These are phyloP conservation scores for Synanthedon tipuliformis DNA, from an alignment of 2,888 invertebrate genomes.

Conservation along the genomic window DNA sequence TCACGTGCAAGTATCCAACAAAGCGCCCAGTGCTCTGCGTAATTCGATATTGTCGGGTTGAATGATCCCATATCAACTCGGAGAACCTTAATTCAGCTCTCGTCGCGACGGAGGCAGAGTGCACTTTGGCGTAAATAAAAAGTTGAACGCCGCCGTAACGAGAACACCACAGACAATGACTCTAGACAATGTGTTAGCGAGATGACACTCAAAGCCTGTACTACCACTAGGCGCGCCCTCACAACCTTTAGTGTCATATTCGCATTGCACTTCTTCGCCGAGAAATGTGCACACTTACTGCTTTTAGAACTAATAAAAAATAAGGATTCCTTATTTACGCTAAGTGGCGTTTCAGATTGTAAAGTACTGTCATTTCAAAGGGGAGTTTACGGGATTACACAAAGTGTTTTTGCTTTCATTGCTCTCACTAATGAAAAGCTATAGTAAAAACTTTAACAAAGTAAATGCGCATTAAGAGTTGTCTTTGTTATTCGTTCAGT, in stretches of 20 bases:
- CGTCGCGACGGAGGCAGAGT: constrained; percentile 56
- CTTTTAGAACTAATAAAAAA: background rate
- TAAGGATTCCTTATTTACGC: background rate
- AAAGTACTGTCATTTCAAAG: background rate
- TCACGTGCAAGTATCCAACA: constrained; percentile 64
- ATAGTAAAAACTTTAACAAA: background rate
- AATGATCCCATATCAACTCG: constrained; percentile 67
- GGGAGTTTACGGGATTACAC: background rate
- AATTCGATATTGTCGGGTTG: constrained; percentile 66
- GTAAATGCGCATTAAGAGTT: no score
- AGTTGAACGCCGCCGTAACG: constrained; percentile 62
- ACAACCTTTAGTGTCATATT: constrained; percentile 15
- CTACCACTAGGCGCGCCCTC: constrained; percentile 22
- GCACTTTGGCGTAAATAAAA: constrained; percentile 69
- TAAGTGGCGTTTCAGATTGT: background rate
- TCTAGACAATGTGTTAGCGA: constrained; percentile 62
- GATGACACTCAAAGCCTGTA: constrained; percentile 38
- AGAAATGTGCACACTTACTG: background rate
- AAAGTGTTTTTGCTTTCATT: background rate
- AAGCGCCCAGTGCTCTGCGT: constrained; percentile 61
- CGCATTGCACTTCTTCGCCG: constrained; percentile 10
- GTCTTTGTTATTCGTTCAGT: no score
- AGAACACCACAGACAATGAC: constrained; percentile 56
- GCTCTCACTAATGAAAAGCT: background rate
- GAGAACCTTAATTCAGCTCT: constrained; percentile 67